Evolutionary conservation across 2,113 vertebrate genomes (phyloP).

Genomic region (Mustela nigripes): DNA sequence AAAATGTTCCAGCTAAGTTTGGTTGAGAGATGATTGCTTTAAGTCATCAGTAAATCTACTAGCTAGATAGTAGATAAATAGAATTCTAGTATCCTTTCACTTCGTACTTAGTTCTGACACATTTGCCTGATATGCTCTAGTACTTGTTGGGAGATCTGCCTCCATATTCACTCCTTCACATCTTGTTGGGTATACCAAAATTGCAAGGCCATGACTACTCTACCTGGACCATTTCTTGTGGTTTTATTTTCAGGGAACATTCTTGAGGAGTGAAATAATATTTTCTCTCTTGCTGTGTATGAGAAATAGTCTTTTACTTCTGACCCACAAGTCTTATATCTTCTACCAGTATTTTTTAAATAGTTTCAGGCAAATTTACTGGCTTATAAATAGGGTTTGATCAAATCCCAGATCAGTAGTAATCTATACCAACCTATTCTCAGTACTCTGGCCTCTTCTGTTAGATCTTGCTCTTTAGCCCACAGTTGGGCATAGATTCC

Average conservation of each 20-base stretch:
- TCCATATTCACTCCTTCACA: neutral
- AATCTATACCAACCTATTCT: neutral
- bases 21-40: neutral
- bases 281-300: neutral
- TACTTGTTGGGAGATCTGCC: neutral
- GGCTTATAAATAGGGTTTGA: neutral
- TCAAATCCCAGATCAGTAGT: neutral
- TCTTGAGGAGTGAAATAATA: neutral
- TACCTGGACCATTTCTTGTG: neutral
- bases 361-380: neutral
- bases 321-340: neutral
- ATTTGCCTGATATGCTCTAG: neutral
- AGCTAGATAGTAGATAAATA: neutral
- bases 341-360: neutral
- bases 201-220: neutral
- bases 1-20: neutral
- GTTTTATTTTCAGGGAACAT: neutral
- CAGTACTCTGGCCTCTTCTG: neutral
- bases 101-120: neutral
- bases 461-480: neutral
- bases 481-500: neutral
- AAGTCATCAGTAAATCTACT: neutral
- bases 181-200: neutral
- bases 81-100: neutral
- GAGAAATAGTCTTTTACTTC: neutral